These are phyloP conservation scores for Chitala chitala DNA, from an alignment of 2,113 vertebrate species.

Conservation along the genomic window DNA sequence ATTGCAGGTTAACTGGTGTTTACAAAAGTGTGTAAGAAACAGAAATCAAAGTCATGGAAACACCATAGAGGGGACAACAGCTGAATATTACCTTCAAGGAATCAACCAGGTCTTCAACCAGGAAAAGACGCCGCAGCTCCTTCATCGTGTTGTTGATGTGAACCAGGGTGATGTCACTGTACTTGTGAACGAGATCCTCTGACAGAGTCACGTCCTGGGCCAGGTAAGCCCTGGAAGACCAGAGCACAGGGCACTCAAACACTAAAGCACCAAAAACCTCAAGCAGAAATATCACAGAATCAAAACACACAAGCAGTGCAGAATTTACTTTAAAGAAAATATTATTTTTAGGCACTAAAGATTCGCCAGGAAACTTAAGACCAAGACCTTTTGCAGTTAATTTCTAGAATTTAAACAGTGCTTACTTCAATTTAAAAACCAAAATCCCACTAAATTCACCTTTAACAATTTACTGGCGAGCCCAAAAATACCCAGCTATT, in stretches of 20 bases:
- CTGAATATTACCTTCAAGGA: slow-evolving; percentile 81
- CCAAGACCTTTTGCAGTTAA: neutral
- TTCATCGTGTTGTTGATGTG: slow-evolving; percentile 72
- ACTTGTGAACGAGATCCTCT: slow-evolving; percentile 81
- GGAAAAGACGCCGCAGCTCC: slow-evolving; percentile 85
- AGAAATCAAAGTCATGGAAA: neutral
- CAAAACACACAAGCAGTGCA: neutral
- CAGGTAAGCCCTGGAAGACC: slow-evolving; percentile 71
- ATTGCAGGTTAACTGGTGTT: no score
- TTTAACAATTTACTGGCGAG: slow-evolving; percentile 6
- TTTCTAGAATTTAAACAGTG: neutral
- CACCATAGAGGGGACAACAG: no score
- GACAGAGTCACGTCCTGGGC: slow-evolving; percentile 79
- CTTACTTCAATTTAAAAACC: neutral
- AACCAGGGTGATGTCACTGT: slow-evolving; percentile 76
- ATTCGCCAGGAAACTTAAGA: neutral
- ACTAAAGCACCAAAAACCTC: no score
- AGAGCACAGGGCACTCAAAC: neutral
- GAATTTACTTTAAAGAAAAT: neutral
- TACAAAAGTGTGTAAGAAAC: neutral
- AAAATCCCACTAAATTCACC: slow-evolving; percentile 24
- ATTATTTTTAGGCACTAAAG: neutral
- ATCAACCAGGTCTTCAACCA: slow-evolving; percentile 94
- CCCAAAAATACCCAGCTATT: neutral
- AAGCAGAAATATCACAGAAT: neutral